Base-by-base conservation (phyloP, 37 sponge, comb jelly and placozoan genomes). In the Spongia lamella region DNA sequence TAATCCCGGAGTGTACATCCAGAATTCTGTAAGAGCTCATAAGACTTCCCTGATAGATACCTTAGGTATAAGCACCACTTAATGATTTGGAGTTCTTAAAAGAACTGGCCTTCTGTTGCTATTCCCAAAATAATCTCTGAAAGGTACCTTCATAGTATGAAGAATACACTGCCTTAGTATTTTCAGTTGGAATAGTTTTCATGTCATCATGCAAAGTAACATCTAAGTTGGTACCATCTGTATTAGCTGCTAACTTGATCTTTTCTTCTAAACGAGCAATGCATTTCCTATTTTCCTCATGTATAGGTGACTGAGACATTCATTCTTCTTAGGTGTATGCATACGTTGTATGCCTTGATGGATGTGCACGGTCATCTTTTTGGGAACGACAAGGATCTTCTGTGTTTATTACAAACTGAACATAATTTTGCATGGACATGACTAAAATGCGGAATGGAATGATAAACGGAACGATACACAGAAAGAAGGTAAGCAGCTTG, bases 41-140 rank as follows among this genome's bases (percentile, higher is more conserved):
- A 84, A 5, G 84, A 61, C 19, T 43, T 62, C 16, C 73, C 34
- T 14, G 84, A 83, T 17, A 68, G 70, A 49, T 69, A 70, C 11
- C 65, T 38, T 15, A 83, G 69, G 37, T 75, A 72, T 35, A 83
- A 31, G 33, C 78, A 80, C 77, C 84, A 83, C 61, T 76, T 75
- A 14, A 76, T 76, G 36, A 83, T 30, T 75, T 20, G 20, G 43
- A 7, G 43, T 74, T 50, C 14, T 20, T 5, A 17, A 40, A 49
- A 11, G 29, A 5, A 19, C 49, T 30, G 27, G 51, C 54, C 58
- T 72, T 50, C 21, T 52, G 50, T 49, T 82, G 83, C 16, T 82
- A 36, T 29, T 73, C 34, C 75, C 75, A 82, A 49, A 82, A 82
- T 7, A 82, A 33, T 21, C 50, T 50, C 19, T 37, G 51, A 61